A percentile compares a stretch with the other conserved stretches of the same genome.
Evolutionary conservation across 2,888 invertebrate species (phyloP).

Genomic region (Elmis aenea): DNA sequence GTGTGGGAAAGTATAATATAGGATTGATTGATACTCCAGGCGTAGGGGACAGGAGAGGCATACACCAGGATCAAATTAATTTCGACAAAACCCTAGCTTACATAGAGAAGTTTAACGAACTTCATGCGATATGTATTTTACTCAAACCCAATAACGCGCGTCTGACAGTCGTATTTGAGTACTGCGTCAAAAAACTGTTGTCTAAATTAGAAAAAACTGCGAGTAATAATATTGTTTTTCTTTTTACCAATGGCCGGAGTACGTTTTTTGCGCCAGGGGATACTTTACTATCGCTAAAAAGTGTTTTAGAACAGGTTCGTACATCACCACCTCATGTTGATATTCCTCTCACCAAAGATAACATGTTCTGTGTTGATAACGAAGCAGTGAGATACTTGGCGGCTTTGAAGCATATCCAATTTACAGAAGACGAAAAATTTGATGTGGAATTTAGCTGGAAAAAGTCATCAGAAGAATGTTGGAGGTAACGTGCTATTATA

Average conservation of each 20-base stretch:
- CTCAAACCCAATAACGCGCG: constrained; percentile 29
- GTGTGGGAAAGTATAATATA: constrained; percentile 17
- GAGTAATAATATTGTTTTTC: constrained; percentile 32
- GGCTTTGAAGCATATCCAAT: constrained; percentile 24
- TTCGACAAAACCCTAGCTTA: constrained; percentile 34
- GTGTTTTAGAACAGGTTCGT: constrained; percentile 23
- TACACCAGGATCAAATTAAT: constrained; percentile 25
- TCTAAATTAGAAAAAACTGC: constrained; percentile 34
- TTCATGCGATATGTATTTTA: constrained; percentile 34
- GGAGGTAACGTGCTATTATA: too few relatives aligned
- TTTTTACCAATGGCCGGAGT: constrained; percentile 31
- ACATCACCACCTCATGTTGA: constrained; percentile 26
- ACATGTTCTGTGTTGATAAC: constrained; percentile 36
- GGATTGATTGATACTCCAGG: constrained; percentile 34
- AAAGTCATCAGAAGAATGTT: constrained; percentile 12
- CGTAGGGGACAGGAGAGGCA: too few relatives aligned
- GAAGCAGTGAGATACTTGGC: constrained; percentile 31
- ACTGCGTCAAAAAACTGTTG: constrained; percentile 31
- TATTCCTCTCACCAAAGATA: constrained; percentile 25
- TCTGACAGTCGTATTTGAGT: constrained; percentile 28
- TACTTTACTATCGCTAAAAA: constrained; percentile 25
- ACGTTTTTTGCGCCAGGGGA: constrained; percentile 28
- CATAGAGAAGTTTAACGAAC: constrained; percentile 28
- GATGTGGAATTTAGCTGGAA: constrained; percentile 18
- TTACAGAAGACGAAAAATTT: constrained; percentile 9